Evolutionary conservation across 2,113 vertebrate genomes (phyloP).

Genomic region (Ellobius talpinus): DNA sequence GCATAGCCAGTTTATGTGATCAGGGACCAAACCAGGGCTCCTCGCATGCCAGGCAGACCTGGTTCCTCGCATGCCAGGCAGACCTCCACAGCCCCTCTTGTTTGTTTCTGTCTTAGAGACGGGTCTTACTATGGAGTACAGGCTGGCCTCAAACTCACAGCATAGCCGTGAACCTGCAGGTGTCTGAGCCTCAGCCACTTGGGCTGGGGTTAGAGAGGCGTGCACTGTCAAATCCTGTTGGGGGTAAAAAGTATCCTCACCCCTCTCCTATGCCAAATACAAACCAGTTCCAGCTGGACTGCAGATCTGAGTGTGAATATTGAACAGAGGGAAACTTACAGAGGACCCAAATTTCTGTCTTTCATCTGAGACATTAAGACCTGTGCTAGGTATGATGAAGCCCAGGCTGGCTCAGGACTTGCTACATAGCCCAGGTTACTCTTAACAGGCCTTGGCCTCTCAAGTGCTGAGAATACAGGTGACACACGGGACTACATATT

Average conservation of each 20-base stretch:
- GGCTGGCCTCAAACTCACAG: neutral
- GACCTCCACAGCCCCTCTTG: neutral
- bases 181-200: neutral
- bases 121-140: neutral
- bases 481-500: neutral
- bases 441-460: neutral
- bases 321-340: constrained; percentile 2
- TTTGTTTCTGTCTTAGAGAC: neutral
- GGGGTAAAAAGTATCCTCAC: neutral
- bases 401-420: neutral
- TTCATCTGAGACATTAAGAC: neutral
- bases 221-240: neutral
- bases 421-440: neutral
- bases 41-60: neutral
- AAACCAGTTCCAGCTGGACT: neutral
- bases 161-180: neutral
- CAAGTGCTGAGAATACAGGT: neutral
- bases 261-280: neutral
- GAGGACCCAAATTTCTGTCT: neutral
- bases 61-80: neutral
- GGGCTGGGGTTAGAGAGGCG: neutral
- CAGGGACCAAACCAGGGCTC: neutral
- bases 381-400: neutral
- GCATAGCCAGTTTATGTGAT: neutral
- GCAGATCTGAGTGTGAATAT: neutral